Evolutionary conservation across 23 tunicate species (phyloP).

Genomic region (Styela plicata): DNA sequence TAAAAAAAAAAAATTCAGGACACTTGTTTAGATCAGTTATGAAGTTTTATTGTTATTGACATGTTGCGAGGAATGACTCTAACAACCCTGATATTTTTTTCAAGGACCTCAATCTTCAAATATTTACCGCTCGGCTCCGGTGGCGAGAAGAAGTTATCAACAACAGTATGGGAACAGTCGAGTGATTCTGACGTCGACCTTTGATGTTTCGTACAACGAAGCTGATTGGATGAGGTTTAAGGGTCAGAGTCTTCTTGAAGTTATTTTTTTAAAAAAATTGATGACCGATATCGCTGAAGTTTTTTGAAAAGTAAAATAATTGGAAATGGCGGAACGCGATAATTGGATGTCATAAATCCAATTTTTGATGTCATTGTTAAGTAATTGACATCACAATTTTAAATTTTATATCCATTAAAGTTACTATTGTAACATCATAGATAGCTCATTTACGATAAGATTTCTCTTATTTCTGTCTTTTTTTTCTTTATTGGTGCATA

Average conservation of each 20-base stretch:
- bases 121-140: slow-evolving; percentile 30
- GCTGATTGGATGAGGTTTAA: background rate
- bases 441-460: too few species aligned
- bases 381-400: too few species aligned
- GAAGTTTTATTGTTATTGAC: too few species aligned
- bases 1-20: too few species aligned
- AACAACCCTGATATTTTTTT: too few species aligned
- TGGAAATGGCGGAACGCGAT: background rate
- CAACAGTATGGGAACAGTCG: background rate
- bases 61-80: too few species aligned
- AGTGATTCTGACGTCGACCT: background rate
- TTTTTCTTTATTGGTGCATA: too few species aligned
- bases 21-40: too few species aligned
- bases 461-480: too few species aligned
- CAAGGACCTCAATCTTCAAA: slow-evolving; percentile 25
- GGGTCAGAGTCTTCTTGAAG: background rate
- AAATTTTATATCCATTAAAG: too few species aligned
- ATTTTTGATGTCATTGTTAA: too few species aligned
- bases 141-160: slow-evolving; percentile 1
- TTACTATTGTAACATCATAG: too few species aligned
- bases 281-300: background rate
- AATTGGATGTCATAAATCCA: background rate
- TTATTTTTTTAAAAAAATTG: background rate
- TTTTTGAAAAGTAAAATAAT: slow-evolving; percentile 5
- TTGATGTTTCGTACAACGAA: background rate